These are phyloP conservation scores for Meteorus sp. DNA, from an alignment of 1,140 invertebrate genomes.

Conservation along the genomic window DNA sequence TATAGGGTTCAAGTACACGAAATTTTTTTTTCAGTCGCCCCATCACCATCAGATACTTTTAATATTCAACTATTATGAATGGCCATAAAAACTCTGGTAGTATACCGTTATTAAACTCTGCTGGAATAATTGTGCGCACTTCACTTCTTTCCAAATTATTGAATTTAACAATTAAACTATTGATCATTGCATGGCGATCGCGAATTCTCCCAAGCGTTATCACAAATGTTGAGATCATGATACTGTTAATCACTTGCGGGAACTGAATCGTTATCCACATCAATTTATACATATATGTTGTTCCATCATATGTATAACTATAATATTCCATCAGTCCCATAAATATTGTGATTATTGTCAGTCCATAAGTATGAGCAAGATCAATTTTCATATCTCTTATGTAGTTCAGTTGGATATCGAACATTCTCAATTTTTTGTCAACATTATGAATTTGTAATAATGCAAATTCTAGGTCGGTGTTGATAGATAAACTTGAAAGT, in stretches of 20 bases:
- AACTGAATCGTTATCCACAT: slow-evolving; percentile 24
- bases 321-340: slow-evolving; percentile 22
- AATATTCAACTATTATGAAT: no score
- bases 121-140: slow-evolving; percentile 6
- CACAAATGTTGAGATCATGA: slow-evolving; percentile 19
- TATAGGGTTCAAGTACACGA: no score
- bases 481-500: slow-evolving; percentile 8
- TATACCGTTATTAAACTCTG: slow-evolving; percentile 28
- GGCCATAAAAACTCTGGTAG: not conserved
- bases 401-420: slow-evolving; percentile 20
- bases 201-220: slow-evolving; percentile 17
- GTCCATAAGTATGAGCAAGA: slow-evolving; percentile 5
- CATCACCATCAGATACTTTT: no score
- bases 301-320: slow-evolving; percentile 6
- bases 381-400: slow-evolving; percentile 11
- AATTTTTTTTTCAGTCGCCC: no score
- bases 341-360: slow-evolving; percentile 18
- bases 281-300: slow-evolving; percentile 12
- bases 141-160: slow-evolving; percentile 5
- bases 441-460: slow-evolving; percentile 8
- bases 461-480: not conserved
- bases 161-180: slow-evolving; percentile 20
- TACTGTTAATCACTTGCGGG: slow-evolving; percentile 24
- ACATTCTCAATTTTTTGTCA: slow-evolving; percentile 25
- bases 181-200: slow-evolving; percentile 21